Conservation (phyloP, 2,888 invertebrate genomes). For the Dilophus febrilis region DNA sequence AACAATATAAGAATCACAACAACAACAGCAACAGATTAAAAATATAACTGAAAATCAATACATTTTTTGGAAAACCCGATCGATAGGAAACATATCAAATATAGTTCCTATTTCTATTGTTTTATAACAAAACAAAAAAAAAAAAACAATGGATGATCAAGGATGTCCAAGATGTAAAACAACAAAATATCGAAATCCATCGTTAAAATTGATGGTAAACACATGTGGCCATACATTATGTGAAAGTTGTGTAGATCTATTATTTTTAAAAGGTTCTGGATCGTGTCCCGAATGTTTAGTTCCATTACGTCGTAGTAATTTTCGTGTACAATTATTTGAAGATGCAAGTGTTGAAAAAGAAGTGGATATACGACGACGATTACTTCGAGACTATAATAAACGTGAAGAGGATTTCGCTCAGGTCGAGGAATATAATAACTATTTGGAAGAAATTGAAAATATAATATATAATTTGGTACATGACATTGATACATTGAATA, state of each 20-base stretch:
- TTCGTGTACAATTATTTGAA: constrained; percentile 89
- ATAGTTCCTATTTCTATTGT: no score
- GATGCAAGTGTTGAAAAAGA: constrained; percentile 95
- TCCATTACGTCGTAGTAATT: constrained; percentile 73
- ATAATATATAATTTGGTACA: constrained; percentile 82
- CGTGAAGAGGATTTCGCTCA: constrained; percentile 73
- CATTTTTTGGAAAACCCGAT: no score
- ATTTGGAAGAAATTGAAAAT: constrained; percentile 85
- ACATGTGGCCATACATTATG: constrained; percentile 95
- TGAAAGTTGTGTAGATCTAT: constrained; percentile 89
- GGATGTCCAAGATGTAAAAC: constrained; percentile 85
- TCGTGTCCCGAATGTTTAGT: constrained; percentile 89
- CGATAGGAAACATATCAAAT: no score
- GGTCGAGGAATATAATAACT: constrained; percentile 81
- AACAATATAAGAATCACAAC: no score
- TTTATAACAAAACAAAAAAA: no score
- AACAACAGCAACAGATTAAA: no score
- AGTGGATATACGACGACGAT: constrained; percentile 79
- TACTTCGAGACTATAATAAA: constrained; percentile 83
- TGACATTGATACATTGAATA: constrained; percentile 74
- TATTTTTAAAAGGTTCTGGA: constrained; percentile 93
- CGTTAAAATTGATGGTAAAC: constrained; percentile 92
- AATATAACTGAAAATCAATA: no score
- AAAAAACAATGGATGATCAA: constrained; percentile 7
- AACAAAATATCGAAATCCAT: constrained; percentile 91